Conservation (phyloP, 2,888 invertebrate species). For the Epistrophe grossulariae region DNA sequence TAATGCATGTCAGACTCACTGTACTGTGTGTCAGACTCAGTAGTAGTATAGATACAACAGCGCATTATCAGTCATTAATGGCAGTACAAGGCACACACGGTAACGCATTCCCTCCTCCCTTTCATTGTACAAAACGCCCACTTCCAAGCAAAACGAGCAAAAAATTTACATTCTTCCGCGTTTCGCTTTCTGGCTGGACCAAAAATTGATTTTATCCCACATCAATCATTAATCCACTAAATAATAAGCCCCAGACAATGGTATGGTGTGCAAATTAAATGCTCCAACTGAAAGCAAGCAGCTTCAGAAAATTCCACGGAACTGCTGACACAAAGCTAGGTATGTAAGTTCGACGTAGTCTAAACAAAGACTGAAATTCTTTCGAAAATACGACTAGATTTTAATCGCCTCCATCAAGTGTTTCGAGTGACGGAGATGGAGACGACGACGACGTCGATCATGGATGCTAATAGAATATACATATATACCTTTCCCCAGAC, state of each 20-base stretch:
- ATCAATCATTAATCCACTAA: constrained; percentile 61
- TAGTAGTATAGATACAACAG: not conserved
- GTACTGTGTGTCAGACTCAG: not conserved
- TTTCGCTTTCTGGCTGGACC: constrained; percentile 60
- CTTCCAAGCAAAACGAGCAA: constrained; percentile 13
- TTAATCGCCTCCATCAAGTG: not conserved
- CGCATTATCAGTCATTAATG: constrained; percentile 39
- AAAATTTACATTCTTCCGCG: constrained; percentile 55
- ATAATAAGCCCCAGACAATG: constrained; percentile 59
- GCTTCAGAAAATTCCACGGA: constrained; percentile 19
- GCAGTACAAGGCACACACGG: constrained; percentile 67
- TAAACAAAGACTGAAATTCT: constrained; percentile 28
- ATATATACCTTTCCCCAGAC: constrained; percentile 1
- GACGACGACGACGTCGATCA: constrained; percentile 20
- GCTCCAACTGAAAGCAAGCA: constrained; percentile 10
- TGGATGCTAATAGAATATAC: constrained; percentile 30
- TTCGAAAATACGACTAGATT: constrained; percentile 21
- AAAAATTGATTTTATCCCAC: constrained; percentile 71
- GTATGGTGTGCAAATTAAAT: constrained; percentile 58
- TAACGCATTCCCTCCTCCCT: not conserved
- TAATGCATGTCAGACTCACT: constrained; percentile 9
- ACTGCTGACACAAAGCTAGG: not conserved
- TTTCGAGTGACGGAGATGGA: constrained; percentile 5
- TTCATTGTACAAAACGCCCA: constrained; percentile 50
- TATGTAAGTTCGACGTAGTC: not conserved